A percentile compares a stretch with the other conserved stretches of the same genome.
phyloP scores from a whole-genome alignment of 2,113 vertebrate species.

The Syrrhaptes paradoxus region DNA sequence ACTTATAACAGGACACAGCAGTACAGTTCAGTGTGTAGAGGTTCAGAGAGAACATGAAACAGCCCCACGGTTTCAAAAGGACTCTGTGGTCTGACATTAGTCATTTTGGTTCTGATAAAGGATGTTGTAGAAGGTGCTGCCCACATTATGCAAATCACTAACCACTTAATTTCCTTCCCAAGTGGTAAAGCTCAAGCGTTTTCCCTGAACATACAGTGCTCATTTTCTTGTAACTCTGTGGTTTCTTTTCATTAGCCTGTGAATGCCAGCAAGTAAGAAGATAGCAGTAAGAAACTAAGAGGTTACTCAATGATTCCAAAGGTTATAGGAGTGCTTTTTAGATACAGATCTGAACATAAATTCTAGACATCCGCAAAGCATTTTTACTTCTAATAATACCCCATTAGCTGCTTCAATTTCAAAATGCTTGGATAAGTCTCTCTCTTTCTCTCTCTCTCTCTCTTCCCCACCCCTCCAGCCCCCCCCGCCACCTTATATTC shows the following conservation, averaged over 20 bases:
- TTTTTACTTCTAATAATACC: conserved; percentile 56
- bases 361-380: conserved; percentile 42
- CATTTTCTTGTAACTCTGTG: conserved; percentile 61
- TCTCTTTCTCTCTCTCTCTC: not conserved
- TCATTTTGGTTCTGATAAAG: conserved; percentile 60
- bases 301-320: conserved; percentile 57
- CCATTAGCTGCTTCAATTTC: conserved; percentile 45
- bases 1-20: conserved; percentile 35
- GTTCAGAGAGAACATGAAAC: conserved; percentile 37
- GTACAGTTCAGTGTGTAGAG: not conserved
- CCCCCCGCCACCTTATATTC: not conserved
- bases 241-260: conserved; percentile 26
- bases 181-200: not conserved
- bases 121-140: conserved; percentile 36
- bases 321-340: conserved; percentile 28
- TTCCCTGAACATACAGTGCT: conserved; percentile 52
- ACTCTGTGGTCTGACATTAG: conserved; percentile 62
- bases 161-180: conserved; percentile 51
- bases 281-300: conserved; percentile 12
- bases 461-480: not conserved
- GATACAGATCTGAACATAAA: conserved; percentile 48
- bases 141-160: conserved; percentile 57
- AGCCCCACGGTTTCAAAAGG: conserved; percentile 2
- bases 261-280: conserved; percentile 35
- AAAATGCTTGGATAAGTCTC: conserved; percentile 5